Evolutionary conservation across 2,888 invertebrate species (phyloP).

Genomic region (Tribolium freemani): DNA sequence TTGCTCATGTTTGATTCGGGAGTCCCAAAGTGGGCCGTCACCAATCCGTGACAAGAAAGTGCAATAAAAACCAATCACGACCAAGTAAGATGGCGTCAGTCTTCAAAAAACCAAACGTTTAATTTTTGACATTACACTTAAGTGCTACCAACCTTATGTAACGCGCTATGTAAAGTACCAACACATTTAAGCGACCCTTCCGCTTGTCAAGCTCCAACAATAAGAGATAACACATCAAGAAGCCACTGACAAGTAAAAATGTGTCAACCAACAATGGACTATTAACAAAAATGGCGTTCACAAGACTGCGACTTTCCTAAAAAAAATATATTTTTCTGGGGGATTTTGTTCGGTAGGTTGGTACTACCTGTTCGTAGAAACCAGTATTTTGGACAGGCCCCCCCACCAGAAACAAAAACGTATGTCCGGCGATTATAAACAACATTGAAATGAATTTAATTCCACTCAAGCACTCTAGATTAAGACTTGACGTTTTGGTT

Average conservation of each 20-base stretch:
- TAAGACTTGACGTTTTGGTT: conserved; percentile 72
- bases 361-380: conserved; percentile 73
- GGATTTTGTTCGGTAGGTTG: neutral
- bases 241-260: conserved; percentile 79
- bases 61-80: conserved; percentile 79
- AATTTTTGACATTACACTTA: neutral
- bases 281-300: conserved; percentile 76
- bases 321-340: conserved; percentile 49
- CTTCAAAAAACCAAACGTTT: conserved; percentile 63
- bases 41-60: conserved; percentile 80
- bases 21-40: conserved; percentile 82
- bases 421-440: conserved; percentile 77
- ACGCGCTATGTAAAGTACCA: conserved; percentile 75
- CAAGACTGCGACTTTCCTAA: conserved; percentile 72
- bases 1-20: conserved; percentile 70
- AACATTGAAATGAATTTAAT: conserved; percentile 79
- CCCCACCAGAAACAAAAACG: conserved; percentile 76
- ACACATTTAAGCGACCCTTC: conserved; percentile 74
- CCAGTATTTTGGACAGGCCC: conserved; percentile 78
- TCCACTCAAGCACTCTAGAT: conserved; percentile 73
- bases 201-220: conserved; percentile 78
- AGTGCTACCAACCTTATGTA: conserved; percentile 73
- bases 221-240: conserved; percentile 78
- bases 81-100: conserved; percentile 78
- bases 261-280: conserved; percentile 81